Conservation (phyloP, 2,888 invertebrate species). For the Alloscopus bannaensis region DNA sequence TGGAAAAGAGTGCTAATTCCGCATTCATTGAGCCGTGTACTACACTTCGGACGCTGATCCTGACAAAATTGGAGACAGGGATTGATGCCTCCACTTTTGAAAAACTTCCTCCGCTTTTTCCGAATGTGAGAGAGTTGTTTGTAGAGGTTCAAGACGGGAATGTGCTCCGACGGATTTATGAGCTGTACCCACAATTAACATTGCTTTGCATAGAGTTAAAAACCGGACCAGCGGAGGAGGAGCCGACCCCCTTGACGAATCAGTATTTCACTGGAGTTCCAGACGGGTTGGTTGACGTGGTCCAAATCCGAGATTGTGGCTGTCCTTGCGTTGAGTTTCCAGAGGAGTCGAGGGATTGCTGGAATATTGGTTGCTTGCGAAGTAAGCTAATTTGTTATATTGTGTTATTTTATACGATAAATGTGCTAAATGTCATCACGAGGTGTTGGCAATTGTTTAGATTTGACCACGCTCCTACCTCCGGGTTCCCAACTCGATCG, state of each 20-base stretch:
- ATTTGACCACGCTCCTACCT: slow-evolving; percentile 52
- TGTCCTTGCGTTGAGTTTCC: slow-evolving; percentile 38
- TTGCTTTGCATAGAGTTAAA: slow-evolving; percentile 56
- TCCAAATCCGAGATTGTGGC: slow-evolving; percentile 34
- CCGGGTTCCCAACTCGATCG: slow-evolving; percentile 45
- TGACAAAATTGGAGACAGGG: slow-evolving; percentile 49
- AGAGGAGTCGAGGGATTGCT: slow-evolving; percentile 39
- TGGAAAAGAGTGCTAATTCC: not conserved
- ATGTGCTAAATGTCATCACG: not conserved
- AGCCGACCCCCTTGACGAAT: slow-evolving; percentile 15
- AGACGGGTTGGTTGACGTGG: slow-evolving; percentile 18
- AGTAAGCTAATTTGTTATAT: slow-evolving; percentile 23
- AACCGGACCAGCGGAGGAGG: not conserved
- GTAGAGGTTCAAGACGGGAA: slow-evolving; percentile 54
- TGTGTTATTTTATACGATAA: not conserved
- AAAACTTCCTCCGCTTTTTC: slow-evolving; percentile 50
- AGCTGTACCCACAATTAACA: slow-evolving; percentile 43
- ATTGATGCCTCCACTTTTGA: slow-evolving; percentile 33
- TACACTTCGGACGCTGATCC: slow-evolving; percentile 45
- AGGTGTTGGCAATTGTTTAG: slow-evolving; percentile 25
- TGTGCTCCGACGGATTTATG: slow-evolving; percentile 52
- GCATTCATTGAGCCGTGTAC: not conserved
- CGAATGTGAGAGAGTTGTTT: slow-evolving; percentile 55
- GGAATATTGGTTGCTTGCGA: slow-evolving; percentile 50
- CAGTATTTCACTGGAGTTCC: slow-evolving; percentile 64